Conservation (phyloP, 2,113 vertebrate species). For the Ctenomys sociabilis region DNA sequence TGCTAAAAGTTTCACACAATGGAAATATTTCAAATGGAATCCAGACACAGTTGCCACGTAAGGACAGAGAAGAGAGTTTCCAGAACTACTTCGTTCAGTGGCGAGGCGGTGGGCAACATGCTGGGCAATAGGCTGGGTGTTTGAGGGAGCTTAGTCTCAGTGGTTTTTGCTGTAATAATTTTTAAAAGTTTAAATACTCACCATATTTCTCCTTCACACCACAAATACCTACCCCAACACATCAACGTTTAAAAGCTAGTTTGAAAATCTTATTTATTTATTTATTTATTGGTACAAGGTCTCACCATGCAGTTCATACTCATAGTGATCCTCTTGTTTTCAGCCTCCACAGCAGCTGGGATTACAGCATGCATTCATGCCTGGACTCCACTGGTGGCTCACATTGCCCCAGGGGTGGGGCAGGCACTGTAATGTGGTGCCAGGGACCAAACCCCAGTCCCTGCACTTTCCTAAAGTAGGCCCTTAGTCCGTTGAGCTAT, state of each 20-base stretch:
- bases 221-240: neutral
- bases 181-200: neutral
- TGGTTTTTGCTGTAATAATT: neutral
- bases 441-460: too few species aligned
- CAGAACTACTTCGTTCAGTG: neutral
- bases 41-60: too few species aligned
- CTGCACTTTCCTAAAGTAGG: too few species aligned
- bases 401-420: too few species aligned
- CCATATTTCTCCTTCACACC: neutral
- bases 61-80: neutral
- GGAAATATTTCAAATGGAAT: neutral
- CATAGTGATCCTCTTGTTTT: too few species aligned
- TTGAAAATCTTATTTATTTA: neutral
- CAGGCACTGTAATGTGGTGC: too few species aligned
- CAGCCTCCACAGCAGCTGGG: too few species aligned
- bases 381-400: too few species aligned
- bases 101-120: neutral
- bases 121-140: rapidly evolving
- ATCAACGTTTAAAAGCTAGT: neutral
- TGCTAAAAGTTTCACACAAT: neutral
- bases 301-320: too few species aligned
- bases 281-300: too few species aligned
- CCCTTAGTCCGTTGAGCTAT: too few species aligned
- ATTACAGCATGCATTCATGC: too few species aligned
- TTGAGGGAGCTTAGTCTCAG: neutral